These are phyloP conservation scores for Melangyna quadrimaculata DNA, from an alignment of 2,888 invertebrate genomes.

Conservation along the genomic window DNA sequence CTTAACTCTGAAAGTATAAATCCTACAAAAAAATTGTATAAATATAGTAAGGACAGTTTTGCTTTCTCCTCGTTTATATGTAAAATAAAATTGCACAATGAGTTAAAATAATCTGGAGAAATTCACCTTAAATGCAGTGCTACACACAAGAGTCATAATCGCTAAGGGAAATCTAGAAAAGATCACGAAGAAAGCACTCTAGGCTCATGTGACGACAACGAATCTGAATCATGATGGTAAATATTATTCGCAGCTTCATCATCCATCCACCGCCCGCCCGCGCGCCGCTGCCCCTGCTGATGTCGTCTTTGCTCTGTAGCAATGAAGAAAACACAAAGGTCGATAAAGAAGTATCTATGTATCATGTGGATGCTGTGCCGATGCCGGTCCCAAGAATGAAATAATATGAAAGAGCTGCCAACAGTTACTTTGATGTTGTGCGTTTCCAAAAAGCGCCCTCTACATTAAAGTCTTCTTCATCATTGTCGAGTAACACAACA, in stretches of 20 bases:
- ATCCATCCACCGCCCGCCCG: background rate
- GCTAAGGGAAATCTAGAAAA: slow-evolving; percentile 43
- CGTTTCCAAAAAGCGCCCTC: slow-evolving; percentile 32
- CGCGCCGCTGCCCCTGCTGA: background rate
- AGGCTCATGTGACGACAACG: slow-evolving; percentile 57
- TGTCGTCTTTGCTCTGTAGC: background rate
- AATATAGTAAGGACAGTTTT: too few relatives aligned
- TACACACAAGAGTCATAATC: slow-evolving; percentile 4
- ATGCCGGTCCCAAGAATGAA: slow-evolving; percentile 4
- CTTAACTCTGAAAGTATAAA: too few relatives aligned
- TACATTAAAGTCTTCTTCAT: slow-evolving; percentile 17
- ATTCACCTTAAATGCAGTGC: background rate
- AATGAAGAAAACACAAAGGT: slow-evolving; percentile 48
- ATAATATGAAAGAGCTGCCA: slow-evolving; percentile 25
- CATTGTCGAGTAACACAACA: too few relatives aligned
- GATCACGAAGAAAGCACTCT: slow-evolving; percentile 32
- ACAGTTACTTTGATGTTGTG: slow-evolving; percentile 48
- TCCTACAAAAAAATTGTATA: too few relatives aligned
- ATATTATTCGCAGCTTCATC: slow-evolving; percentile 70
- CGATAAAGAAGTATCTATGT: slow-evolving; percentile 24
- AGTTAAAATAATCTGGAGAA: too few relatives aligned
- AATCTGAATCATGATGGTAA: slow-evolving; percentile 66
- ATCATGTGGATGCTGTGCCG: slow-evolving; percentile 38
- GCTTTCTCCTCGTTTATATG: too few relatives aligned
- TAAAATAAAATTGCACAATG: too few relatives aligned